phyloP scores from a whole-genome alignment of 2,888 invertebrate genomes.

The Periphyllus acericola region DNA sequence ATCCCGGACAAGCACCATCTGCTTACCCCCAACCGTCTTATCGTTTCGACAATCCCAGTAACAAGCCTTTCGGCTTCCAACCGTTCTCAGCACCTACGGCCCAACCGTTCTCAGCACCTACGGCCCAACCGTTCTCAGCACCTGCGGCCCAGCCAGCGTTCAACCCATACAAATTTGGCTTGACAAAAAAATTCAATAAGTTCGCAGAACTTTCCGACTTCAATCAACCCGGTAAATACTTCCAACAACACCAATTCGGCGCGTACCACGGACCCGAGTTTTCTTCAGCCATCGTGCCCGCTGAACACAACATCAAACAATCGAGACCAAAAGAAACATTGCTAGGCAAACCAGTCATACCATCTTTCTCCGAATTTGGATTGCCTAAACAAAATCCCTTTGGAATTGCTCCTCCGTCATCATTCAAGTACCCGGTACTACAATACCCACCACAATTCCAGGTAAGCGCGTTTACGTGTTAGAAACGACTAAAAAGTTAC shows the following conservation, averaged over 20 bases:
- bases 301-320: conserved; percentile 42
- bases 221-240: conserved; percentile 18
- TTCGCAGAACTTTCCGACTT: not conserved
- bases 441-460: not conserved
- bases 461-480: not conserved
- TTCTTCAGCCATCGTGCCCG: conserved; percentile 31
- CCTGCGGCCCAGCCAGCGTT: not conserved
- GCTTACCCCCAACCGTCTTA: conserved; percentile 3
- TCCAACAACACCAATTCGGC: conserved; percentile 50
- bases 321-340: conserved; percentile 36
- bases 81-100: not conserved
- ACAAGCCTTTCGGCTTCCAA: conserved; percentile 33
- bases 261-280: conserved; percentile 42
- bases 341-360: not conserved
- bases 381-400: not conserved
- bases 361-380: not conserved
- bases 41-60: not conserved
- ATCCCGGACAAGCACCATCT: not conserved
- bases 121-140: not conserved
- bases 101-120: not conserved
- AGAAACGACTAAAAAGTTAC: no score
- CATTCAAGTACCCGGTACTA: not conserved
- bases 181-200: conserved; percentile 23
- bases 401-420: not conserved
- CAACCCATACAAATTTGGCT: conserved; percentile 8